Percentiles rank a stretch among this genome's conserved stretches.
phyloP scores from a whole-genome alignment of 2,888 invertebrate genomes.

The Drosophila parthenogenetica region DNA sequence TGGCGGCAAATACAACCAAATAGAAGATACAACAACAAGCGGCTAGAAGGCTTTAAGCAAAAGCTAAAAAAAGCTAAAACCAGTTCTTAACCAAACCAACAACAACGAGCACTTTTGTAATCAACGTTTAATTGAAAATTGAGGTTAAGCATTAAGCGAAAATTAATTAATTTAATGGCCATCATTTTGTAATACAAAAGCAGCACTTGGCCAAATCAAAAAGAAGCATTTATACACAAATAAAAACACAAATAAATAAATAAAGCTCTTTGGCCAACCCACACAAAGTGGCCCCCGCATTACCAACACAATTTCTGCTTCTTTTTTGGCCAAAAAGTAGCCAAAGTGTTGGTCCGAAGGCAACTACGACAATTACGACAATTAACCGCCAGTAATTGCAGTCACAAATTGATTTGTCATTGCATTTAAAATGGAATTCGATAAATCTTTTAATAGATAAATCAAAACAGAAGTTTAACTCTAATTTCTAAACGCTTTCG shows the following conservation, averaged over 20 bases:
- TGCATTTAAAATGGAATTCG: conserved; percentile 36
- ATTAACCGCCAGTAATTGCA: conserved; percentile 52
- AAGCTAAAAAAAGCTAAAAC: conserved; percentile 23
- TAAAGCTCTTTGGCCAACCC: conserved; percentile 9
- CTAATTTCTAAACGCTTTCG: conserved; percentile 1
- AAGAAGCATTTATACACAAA: conserved; percentile 6
- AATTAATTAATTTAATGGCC: conserved; percentile 76
- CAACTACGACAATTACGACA: conserved; percentile 38
- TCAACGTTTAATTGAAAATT: conserved; percentile 70
- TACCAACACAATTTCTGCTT: neutral
- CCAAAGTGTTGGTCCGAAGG: conserved; percentile 31
- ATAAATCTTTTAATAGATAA: conserved; percentile 3
- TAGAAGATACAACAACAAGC: conserved; percentile 1
- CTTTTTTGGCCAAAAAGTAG: conserved; percentile 41
- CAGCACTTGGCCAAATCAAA: conserved; percentile 34
- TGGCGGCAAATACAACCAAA: conserved; percentile 11
- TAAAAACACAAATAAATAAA: conserved; percentile 13
- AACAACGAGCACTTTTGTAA: conserved; percentile 40
- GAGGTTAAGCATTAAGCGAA: conserved; percentile 40
- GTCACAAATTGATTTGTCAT: conserved; percentile 68
- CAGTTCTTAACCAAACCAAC: conserved; percentile 35
- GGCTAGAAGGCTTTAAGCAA: neutral
- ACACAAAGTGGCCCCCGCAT: conserved; percentile 23
- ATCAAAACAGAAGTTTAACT: conserved; percentile 16
- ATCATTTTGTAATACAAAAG: conserved; percentile 56